Conservation (phyloP, 2,797 vertebrate genomes). For the Galaxias olidus region DNA sequence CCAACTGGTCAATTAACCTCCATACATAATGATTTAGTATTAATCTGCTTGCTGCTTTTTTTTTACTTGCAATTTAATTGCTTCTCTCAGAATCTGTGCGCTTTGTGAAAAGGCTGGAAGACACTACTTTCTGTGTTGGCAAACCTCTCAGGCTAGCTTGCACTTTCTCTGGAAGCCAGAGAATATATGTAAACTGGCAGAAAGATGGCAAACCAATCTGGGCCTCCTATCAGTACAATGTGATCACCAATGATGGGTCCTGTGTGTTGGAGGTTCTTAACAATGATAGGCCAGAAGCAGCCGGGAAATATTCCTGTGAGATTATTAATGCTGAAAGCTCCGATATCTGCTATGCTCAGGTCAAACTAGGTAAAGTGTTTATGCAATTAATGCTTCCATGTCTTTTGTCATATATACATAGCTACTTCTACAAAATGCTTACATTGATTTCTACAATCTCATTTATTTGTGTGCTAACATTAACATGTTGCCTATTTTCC, state of each 20-base stretch:
- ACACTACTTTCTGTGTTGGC: slow-evolving; percentile 83
- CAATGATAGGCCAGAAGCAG: slow-evolving; percentile 77
- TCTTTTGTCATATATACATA: background rate
- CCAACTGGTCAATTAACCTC: background rate
- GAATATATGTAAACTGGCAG: slow-evolving; percentile 86
- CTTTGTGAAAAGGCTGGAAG: slow-evolving; percentile 88
- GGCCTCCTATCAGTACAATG: slow-evolving; percentile 84
- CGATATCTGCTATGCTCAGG: slow-evolving; percentile 67
- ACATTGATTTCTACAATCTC: slow-evolving; percentile 6
- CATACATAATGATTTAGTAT: too few relatives aligned
- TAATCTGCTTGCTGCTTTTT: too few relatives aligned
- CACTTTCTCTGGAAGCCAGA: slow-evolving; percentile 83
- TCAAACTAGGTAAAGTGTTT: slow-evolving; percentile 63
- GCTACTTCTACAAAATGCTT: background rate
- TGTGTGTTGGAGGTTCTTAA: slow-evolving; percentile 77
- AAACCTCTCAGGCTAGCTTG: slow-evolving; percentile 86
- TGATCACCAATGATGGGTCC: slow-evolving; percentile 85
- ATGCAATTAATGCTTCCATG: slow-evolving; percentile 5
- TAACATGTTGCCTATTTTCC: slow-evolving; percentile 4
- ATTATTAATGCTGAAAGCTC: slow-evolving; percentile 85
- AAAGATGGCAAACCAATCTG: slow-evolving; percentile 80
- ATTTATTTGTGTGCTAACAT: too few relatives aligned
- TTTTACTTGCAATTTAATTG: slow-evolving; percentile 42
- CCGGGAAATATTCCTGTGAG: slow-evolving; percentile 87
- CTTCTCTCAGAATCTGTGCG: slow-evolving; percentile 71